A percentile compares a stretch with the other conserved stretches of the same genome.
These are phyloP conservation scores for Lanistes nyassanus DNA, from an alignment of 1,140 invertebrate genomes.

Conservation along the genomic window DNA sequence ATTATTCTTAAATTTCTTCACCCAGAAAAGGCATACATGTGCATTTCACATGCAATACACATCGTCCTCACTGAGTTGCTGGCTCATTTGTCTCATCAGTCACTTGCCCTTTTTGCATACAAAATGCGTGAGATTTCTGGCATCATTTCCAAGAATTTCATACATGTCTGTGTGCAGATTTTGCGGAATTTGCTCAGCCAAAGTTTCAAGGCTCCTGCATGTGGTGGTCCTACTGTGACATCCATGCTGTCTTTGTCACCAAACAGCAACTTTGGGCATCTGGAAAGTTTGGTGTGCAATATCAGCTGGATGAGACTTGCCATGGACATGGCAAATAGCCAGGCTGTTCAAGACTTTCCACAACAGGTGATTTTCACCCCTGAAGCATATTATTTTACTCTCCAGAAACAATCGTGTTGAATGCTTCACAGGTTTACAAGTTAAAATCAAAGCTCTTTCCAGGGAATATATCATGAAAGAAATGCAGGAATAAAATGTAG, in stretches of 20 bases:
- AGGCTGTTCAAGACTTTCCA: background rate
- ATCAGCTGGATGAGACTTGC: constrained; percentile 21
- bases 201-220: constrained; percentile 12
- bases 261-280: constrained; percentile 13
- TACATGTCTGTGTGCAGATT: constrained; percentile 1
- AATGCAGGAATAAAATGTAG: too few relatives aligned
- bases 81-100: too few relatives aligned
- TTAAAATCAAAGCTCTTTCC: too few relatives aligned
- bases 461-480: too few relatives aligned
- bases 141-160: too few relatives aligned
- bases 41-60: too few relatives aligned
- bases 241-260: constrained; percentile 9
- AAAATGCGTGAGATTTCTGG: too few relatives aligned
- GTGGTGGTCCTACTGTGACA: constrained; percentile 12
- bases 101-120: too few relatives aligned
- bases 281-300: constrained; percentile 12
- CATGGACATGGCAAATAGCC: background rate
- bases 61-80: too few relatives aligned
- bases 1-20: too few relatives aligned
- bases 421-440: too few relatives aligned
- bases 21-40: too few relatives aligned
- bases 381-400: background rate
- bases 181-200: background rate
- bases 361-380: background rate
- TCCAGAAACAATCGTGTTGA: background rate